Base-by-base conservation (phyloP, 2,797 vertebrate genomes). In the Sebastes diploproa region DNA sequence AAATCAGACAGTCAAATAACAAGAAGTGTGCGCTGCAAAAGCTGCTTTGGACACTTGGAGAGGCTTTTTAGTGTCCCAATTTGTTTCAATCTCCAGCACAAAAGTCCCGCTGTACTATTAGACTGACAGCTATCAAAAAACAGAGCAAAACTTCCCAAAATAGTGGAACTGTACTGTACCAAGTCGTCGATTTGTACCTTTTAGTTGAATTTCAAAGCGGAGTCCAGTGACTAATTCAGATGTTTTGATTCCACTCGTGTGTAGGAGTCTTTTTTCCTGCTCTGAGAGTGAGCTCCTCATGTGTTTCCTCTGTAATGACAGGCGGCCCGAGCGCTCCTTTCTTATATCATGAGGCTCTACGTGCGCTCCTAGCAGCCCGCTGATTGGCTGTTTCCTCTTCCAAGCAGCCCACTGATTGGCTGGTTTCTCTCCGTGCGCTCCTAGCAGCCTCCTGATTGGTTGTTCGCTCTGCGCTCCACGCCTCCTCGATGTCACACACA, bases 131-230 rank as follows among this genome's bases (percentile, higher is more conserved):
- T 92, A 94, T 74, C 69, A 92, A 93, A 94, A 95, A 89, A 38
- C 83, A 93, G 82, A 94, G 88, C 80, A 94, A 94, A 94, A 94
- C 91, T 91, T 95, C 95, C 95, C 36, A 94, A 95, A 95, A 94
- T 84, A 96, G 92, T 90, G 91, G 93, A 95, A 95, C 93, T 90
- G 92, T 96, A 96, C 95, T 95, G 94, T 96, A 96, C 94, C 96
- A 92, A 96, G 93, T 92, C 82, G 93, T 94, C 88, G 92, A 36
- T 91, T 89, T 94, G 94, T 95, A 90, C 92, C 94, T 95, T 71
- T 95, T 89, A 90, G 90, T 90, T 64, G 81, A 86, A 89, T 82
- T 93, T 38, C 92, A 94, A 94, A 95, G 91, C 88, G 93, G 86
- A 84, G 94, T 94, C 95, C 95, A 89, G 91, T 91, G 93, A 92